Evolutionary conservation across 2,113 vertebrate genomes (phyloP).

Genomic region (Ploceus nigricollis): DNA sequence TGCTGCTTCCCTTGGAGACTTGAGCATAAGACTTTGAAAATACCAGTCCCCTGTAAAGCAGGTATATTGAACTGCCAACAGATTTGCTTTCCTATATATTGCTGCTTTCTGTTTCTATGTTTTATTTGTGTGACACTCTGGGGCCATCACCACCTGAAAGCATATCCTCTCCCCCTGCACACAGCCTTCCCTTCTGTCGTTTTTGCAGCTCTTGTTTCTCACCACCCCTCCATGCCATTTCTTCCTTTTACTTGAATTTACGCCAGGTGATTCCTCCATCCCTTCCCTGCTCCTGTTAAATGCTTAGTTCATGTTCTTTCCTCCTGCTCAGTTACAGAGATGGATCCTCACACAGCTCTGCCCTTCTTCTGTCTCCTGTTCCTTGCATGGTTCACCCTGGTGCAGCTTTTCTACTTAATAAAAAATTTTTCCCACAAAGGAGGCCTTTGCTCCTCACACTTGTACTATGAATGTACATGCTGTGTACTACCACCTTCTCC

Average conservation of each 20-base stretch:
- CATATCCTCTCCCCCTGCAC: not conserved
- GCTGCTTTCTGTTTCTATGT: not conserved
- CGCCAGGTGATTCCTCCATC: not conserved
- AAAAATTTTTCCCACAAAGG: not conserved
- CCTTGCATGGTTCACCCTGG: not conserved
- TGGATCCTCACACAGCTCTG: fast-evolving
- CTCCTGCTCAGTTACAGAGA: not conserved
- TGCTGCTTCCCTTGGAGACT: not conserved
- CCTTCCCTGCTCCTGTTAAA: not conserved
- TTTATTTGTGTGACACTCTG: not conserved
- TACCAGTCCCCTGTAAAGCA: not conserved
- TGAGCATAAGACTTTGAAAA: not conserved
- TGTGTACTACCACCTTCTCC: not conserved
- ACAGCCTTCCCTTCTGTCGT: not conserved
- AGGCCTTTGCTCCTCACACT: not conserved
- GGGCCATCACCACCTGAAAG: not conserved
- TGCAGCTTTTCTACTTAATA: not conserved
- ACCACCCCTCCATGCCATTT: not conserved
- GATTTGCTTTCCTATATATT: not conserved
- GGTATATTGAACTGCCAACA: not conserved
- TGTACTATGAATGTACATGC: fast-evolving
- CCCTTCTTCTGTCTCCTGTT: not conserved
- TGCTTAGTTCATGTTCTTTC: fast-evolving
- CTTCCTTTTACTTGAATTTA: not conserved
- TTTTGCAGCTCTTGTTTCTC: not conserved